phyloP scores from a whole-genome alignment of 2,113 vertebrate species.

The Montifringilla adamsi region DNA sequence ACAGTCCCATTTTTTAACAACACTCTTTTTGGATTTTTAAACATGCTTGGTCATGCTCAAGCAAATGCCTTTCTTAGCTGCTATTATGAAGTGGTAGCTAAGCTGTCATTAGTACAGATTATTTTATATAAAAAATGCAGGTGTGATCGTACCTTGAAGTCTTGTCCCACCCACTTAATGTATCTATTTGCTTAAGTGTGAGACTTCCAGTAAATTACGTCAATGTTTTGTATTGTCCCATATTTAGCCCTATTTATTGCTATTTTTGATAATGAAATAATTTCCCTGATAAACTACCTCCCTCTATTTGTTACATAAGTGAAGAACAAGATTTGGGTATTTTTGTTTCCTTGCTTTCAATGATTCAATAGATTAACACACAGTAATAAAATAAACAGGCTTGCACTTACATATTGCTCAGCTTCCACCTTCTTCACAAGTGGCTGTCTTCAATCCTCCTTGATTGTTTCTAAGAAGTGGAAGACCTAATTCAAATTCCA shows the following conservation, averaged over 20 bases:
- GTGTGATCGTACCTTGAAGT: neutral
- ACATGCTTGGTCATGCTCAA: neutral
- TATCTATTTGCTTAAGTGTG: neutral
- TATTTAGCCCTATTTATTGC: neutral
- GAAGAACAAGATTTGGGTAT: neutral
- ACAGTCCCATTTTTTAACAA: neutral
- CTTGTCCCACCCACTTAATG: neutral
- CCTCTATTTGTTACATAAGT: neutral
- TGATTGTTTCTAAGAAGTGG: neutral
- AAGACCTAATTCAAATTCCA: neutral
- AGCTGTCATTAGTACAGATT: neutral
- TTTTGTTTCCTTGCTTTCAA: neutral
- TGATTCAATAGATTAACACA: neutral
- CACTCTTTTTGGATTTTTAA: neutral
- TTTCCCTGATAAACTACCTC: neutral
- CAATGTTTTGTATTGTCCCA: neutral
- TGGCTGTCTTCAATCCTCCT: neutral
- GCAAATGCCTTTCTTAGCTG: neutral
- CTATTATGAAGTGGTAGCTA: neutral
- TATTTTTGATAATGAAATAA: neutral
- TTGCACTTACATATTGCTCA: neutral
- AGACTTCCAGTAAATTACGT: neutral
- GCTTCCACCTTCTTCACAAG: neutral
- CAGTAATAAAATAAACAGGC: neutral
- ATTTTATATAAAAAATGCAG: neutral